A percentile compares a stretch with the other conserved stretches of the same genome.
Evolutionary conservation across 1,140 invertebrate genomes (phyloP).

Genomic region (Homarus americanus): DNA sequence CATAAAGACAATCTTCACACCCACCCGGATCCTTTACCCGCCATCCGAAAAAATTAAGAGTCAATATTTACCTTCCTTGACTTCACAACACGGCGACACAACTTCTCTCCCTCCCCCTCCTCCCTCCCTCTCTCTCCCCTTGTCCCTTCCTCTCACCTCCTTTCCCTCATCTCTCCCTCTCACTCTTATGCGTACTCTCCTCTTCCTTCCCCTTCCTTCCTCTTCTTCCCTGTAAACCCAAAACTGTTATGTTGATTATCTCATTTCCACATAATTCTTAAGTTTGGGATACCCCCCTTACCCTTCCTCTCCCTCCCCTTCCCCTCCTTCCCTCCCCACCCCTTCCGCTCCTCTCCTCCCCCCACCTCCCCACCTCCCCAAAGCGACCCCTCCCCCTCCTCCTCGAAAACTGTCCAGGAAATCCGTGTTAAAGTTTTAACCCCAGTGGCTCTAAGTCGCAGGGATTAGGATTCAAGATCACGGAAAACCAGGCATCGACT

Average conservation of each 20-base stretch:
- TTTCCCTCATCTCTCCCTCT: background rate
- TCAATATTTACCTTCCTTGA: background rate
- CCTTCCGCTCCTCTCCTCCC: background rate
- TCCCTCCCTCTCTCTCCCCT: background rate
- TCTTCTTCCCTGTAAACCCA: background rate
- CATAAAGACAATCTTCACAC: too few species aligned
- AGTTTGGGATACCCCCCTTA: background rate
- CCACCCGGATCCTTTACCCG: too few species aligned
- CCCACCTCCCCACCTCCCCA: background rate
- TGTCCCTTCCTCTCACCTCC: background rate
- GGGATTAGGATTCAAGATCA: constrained; percentile 45
- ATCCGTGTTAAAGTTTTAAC: constrained; percentile 21
- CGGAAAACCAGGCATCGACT: constrained; percentile 37
- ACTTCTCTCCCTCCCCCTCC: background rate
- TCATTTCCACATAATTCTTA: background rate
- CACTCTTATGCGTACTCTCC: too few species aligned
- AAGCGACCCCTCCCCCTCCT: background rate
- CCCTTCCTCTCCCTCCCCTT: background rate
- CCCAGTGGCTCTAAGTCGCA: constrained; percentile 1
- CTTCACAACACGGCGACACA: background rate
- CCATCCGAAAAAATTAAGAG: background rate
- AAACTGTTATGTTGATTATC: background rate
- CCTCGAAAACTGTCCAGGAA: background rate
- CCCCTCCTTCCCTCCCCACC: background rate
- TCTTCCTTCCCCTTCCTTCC: too few species aligned